These are phyloP conservation scores for Dugesia japonica DNA, from an alignment of 2,888 invertebrate species.

Conservation along the genomic window DNA sequence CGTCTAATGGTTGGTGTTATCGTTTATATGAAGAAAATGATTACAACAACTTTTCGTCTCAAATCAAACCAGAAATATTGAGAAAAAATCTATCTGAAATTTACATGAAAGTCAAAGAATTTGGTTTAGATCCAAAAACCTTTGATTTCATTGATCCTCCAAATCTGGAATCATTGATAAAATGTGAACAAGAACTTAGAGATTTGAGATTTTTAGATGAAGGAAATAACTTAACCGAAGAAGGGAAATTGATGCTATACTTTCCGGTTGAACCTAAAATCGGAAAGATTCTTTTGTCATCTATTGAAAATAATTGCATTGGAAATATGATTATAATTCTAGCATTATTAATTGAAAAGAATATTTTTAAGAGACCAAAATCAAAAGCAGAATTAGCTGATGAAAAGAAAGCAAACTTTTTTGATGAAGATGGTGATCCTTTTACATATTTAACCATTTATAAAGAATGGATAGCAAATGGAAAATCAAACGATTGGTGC, in stretches of 20 bases:
- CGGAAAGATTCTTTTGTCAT: conserved; percentile 34
- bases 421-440: conserved; percentile 3
- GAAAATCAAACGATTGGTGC: background rate
- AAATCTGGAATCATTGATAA: background rate
- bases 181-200: background rate
- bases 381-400: background rate
- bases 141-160: conserved; percentile 31
- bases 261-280: conserved; percentile 37
- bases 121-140: conserved; percentile 39
- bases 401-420: background rate
- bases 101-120: conserved; percentile 41
- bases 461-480: background rate
- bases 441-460: background rate
- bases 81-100: conserved; percentile 41
- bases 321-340: background rate
- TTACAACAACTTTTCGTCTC: conserved; percentile 40
- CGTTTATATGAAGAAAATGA: conserved; percentile 55
- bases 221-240: conserved; percentile 33
- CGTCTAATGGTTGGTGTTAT: conserved; percentile 40
- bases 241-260: conserved; percentile 36
- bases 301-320: background rate
- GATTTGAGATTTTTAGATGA: background rate
- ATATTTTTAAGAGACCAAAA: conserved; percentile 1
- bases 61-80: conserved; percentile 44
- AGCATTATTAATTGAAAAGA: background rate